Evolutionary conservation across 2,113 vertebrate genomes (phyloP), one percentile per base, ranked within the genome.

Genomic region (Neodon shergylaensis): DNA sequence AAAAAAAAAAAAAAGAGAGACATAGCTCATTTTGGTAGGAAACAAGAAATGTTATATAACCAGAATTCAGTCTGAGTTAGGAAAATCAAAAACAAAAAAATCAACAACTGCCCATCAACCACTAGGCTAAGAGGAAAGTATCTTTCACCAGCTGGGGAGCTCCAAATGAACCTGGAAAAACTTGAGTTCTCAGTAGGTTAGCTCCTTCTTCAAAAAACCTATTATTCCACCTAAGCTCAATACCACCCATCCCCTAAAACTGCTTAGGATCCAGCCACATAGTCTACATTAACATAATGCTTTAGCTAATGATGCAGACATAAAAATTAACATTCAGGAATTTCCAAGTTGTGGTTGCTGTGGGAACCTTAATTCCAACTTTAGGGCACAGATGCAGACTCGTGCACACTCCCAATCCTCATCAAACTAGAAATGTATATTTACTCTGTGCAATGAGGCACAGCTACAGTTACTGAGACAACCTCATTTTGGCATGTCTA

Each of bases 361-460:
- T 97, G 97, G 97, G 97, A 98, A 98, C 97, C 96, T 96, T 96
- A 95, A 95, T 94, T 97, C 94, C 95, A 97, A 97, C 91, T 91
- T 58, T 28, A 96, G 42, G 61, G 91, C 94, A 95, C 95, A 97
- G 97, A 97, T 95, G 95, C 44, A 95, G 70, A 96, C 81, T 36
- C 63, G 52, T 93, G 97, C 94, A 95, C 91, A 63, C 89, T 95
- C 95, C 94, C 96, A 94, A 91, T 19, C 92, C 94, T 91, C 97
- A 96, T 94, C 92, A 95, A 95, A 97, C 3, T 94, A 89, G 89
- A 97, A 89, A 97, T 94, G 94, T 95, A 73, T 95, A 96, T 97
- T 97, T 96, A 97, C 96, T 97, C 96, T 96, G 96, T 96, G 95
- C 95, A 97, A 95, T 95, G 95, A 97, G 86, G 97, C 97, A 97